Base-by-base conservation (phyloP, 1,140 invertebrate species). In the Artemia franciscana region DNA sequence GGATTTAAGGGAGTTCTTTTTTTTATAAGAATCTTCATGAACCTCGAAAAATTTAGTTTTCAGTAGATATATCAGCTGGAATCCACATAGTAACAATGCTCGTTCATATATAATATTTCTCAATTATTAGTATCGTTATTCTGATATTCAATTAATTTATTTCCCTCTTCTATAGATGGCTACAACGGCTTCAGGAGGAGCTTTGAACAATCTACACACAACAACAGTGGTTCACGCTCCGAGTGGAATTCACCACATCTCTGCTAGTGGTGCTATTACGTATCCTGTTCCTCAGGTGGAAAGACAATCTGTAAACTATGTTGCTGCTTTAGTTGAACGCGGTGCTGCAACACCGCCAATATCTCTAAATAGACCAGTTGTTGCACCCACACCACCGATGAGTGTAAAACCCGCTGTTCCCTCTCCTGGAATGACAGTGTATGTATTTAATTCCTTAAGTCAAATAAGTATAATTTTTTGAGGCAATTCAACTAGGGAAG, bases 161-260 rank as follows among this genome's bases (percentile, higher is more conserved):
- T 51, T 18, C 39, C 39, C 21, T 51, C 21, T 51, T 18, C 21
- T 51, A 15, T 3, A 51, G 39, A 51, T 51, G 39, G 3, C 12
- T 3, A 18, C 12, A 51, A 18, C 12, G 12, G 39, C 39, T 18
- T 1, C 39, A 51, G 39, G 39, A 12, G 39, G 39, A 12, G 21
- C 39, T 18, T 15, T 51, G 39, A 51, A 51, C 21, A 51, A 18
- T 51, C 12, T 51, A 18, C 60, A 60, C 12, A 75, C 79, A 3
- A 78, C 73, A 21, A 81, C 76, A 66, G 67, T 71, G 27, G 66
- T 71, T 12, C 69, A 70, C 64, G 69, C 70, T 7, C 69, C 69
- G 12, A 76, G 74, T 3, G 65, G 67, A 59, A 58, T 64, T 12
- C 63, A 64, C 28, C 63, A 64, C 60, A 64, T 64, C 23, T 60